Evolutionary conservation across 2,113 vertebrate genomes (phyloP), one percentile per base, ranked within the genome.

Genomic region (Ictidomys tridecemlineatus): DNA sequence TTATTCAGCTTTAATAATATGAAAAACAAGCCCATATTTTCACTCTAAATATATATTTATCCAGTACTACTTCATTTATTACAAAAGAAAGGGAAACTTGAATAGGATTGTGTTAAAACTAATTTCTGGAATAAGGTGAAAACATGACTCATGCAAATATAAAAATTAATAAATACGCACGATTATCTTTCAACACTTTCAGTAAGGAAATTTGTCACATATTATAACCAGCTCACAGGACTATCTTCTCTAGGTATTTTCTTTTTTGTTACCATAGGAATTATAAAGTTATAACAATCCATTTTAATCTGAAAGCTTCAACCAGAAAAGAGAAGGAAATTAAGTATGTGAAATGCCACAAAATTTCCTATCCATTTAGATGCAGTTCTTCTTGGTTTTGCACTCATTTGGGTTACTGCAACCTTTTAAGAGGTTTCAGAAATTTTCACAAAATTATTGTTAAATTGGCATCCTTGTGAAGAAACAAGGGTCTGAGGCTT

Each of bases 51-150:
- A 91, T 34, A 0, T 92, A 18, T 84, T 72, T 70, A 89, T 80
- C 5, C 18, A 76, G 9, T 42, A 51, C n/a, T 48, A 58, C 7
- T 63, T 48, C 56, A 67, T 80, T 18, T 85, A 85, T 61, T n/a
- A 14, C n/a, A 51, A 80, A 69, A 17, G 32, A 82, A 77, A 56
- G 2, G 30, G 2, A 88, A 26, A 4, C 24, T 87, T 77, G 1
- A 67, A 73, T 4, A 94, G 11, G 12, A 63, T 67, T 78, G 61
- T 63, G 20, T 13, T 63, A 94, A 93, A 70, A 86, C 70, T 24
- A 72, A 82, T 86, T 78, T 94, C 37, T 16, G 85, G 28, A 42
- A 79, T 85, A 94, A 80, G 8, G 42, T 79, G 85, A 73, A 92
- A 84, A 14, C 73, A 24, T 88, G 65, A 92, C 12, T 91, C 26